Base-by-base conservation (phyloP, 2,113 vertebrate genomes). In the Triplophysa siluroides region DNA sequence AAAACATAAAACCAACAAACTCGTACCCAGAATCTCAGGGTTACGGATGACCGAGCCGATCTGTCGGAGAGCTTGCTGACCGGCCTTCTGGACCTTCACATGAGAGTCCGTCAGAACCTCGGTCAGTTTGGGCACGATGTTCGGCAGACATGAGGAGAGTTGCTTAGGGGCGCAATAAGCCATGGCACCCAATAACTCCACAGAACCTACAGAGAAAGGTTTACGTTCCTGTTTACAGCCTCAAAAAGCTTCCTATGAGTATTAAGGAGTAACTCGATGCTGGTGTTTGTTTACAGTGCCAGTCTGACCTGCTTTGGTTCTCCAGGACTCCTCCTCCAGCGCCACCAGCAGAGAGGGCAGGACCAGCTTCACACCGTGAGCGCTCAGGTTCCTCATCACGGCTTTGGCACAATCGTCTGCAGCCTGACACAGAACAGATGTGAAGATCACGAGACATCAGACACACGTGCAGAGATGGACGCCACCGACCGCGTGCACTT, bases 381-480 rank as follows among this genome's bases (percentile, higher is more conserved):
- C 97, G 81, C 98, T 99, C 83, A 99, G 87, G 89, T 99, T 99
- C 85, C 96, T 96, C 98, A 99, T 99, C 86, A 99, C 98, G 0
- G 97, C 97, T 85, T 98, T 99, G 86, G 98, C 98, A 91, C 97
- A 99, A 84, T 99, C 98, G 88, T 99, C 98, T 89, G 98, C 97
- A 83, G 98, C 98, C 98, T 99, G 47, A 24, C 7, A 77, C 9
- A 63, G 12, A 54, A 26, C 2, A 38, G 41, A 66, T 13, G 21
- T 26, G 11, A 4, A 54, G n/a, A 29, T 18, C 63, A 23, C 9
- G 16, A 64, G 2, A 67, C 38, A 47, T 2, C 11, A 23, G 12
- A 38, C 24, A 62, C 52, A 41, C 4, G 12, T 2, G n/a, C 24
- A 29, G 13, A 29, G 13, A 65, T 12, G 45, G 38, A 58, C 9